These are phyloP conservation scores for Sebastes taczanowskii DNA, from an alignment of 2,797 vertebrate species.

Conservation along the genomic window DNA sequence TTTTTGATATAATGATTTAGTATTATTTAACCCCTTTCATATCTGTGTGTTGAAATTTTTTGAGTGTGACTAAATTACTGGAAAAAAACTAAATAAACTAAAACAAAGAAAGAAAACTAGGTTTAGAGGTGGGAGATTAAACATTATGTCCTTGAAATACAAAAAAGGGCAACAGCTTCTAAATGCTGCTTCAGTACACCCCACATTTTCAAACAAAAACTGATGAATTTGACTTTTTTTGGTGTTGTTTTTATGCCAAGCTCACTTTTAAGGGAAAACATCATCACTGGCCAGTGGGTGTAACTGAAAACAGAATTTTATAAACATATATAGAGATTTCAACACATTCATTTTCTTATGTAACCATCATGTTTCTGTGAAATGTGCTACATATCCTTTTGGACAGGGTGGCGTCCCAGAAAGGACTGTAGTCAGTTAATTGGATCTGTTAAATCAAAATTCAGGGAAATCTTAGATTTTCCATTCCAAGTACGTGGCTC, in stretches of 20 bases:
- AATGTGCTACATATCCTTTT: not conserved
- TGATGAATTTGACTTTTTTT: not conserved
- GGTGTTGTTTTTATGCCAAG: fast-evolving
- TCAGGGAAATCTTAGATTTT: no score
- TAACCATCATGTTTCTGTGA: not conserved
- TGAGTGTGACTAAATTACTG: no score
- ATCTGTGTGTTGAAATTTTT: no score
- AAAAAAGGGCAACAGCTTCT: not conserved
- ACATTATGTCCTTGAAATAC: not conserved
- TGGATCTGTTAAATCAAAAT: not conserved
- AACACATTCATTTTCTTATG: not conserved
- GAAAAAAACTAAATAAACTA: no score
- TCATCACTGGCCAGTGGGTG: no score
- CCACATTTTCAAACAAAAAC: not conserved
- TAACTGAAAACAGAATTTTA: not conserved
- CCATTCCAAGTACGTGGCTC: not conserved
- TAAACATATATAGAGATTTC: not conserved
- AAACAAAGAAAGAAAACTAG: not conserved
- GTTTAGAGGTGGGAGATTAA: not conserved
- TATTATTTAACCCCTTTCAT: no score
- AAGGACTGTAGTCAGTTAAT: not conserved
- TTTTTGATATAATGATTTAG: no score
- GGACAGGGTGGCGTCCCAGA: not conserved
- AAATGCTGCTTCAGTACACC: not conserved
- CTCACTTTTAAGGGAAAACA: not conserved